Evolutionary conservation across 2,113 vertebrate species (phyloP), one percentile per base, ranked within the genome.

Genomic region (Pseudois nayaur): DNA sequence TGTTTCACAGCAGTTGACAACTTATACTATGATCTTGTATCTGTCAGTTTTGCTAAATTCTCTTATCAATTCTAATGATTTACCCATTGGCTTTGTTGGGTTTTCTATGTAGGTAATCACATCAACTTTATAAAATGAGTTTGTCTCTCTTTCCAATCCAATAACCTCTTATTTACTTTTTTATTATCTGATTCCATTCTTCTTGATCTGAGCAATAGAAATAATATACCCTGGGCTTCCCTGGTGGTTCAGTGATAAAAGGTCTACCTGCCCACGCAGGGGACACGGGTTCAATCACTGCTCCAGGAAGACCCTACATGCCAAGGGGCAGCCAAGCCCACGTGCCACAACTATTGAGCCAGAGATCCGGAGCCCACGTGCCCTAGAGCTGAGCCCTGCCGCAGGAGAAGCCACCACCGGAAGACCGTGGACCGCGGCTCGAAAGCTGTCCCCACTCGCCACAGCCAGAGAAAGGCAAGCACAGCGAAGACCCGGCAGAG

Each of bases 1-100:
- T 10, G n/a, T 29, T 23, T 29, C 0, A 1, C 19, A 29, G n/a
- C n/a, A 19, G 4, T 1, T 9, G 29, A 23, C 11, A 48, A 23
- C 1, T 5, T 21, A 45, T 5, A 21, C 5, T 3, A 0, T 9
- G 57, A 27, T 25, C 78, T 83, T 15, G 27, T 27, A 2, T 29
- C n/a, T 23, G 2, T 31, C 7, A 1, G 60, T 25, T 67, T 54
- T 43, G 25, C 74, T 23, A 1, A 31, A 3, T 16, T 31, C 74
- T 45, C 54, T 48, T 10, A 1, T 33, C 4, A 5, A 5, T 31
- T 83, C 52, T 36, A 2, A 14, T 9, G 13, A 21, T 2, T 2
- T 13, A 1, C 33, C 54, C 57, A 19, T 4, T 8, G 79, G 19
- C 15, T 64, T 54, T n/a, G 29, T 2, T 40, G 16, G 3, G 16